Conservation (phyloP, 2,113 vertebrate genomes). For the Archilochus colubris region DNA sequence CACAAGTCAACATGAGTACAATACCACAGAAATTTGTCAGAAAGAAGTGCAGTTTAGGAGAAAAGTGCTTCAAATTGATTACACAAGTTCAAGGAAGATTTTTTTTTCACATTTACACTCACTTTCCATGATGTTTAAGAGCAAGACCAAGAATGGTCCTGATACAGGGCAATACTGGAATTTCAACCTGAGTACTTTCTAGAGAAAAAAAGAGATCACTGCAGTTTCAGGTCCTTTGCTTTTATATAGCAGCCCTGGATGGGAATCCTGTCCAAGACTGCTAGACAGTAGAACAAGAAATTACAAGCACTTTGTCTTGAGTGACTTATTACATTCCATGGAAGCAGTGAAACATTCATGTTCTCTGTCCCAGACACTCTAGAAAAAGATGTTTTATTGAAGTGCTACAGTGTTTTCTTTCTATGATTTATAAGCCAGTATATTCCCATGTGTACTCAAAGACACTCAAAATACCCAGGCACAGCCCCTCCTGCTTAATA, state of each 20-base stretch:
- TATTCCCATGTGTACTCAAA: constrained; percentile 11
- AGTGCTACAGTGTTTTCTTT: not conserved
- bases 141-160: not conserved
- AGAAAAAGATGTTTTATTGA: constrained; percentile 47
- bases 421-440: constrained; percentile 32
- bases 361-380: constrained; percentile 58
- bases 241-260: not conserved
- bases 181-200: not conserved
- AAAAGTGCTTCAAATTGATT: not conserved
- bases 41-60: not conserved
- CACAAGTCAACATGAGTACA: not conserved
- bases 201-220: not conserved
- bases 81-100: not conserved
- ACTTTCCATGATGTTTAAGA: not conserved
- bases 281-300: constrained; percentile 30
- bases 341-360: constrained; percentile 6
- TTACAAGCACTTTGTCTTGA: constrained; percentile 25
- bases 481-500: constrained; percentile 22
- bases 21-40: not conserved
- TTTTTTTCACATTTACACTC: not conserved
- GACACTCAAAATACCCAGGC: constrained; percentile 1
- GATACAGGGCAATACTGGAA: not conserved
- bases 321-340: constrained; percentile 24
- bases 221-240: not conserved
- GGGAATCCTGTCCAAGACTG: not conserved